These are phyloP conservation scores for Anolis apletophallus DNA, from an alignment of 2,797 vertebrate species.

Conservation along the genomic window DNA sequence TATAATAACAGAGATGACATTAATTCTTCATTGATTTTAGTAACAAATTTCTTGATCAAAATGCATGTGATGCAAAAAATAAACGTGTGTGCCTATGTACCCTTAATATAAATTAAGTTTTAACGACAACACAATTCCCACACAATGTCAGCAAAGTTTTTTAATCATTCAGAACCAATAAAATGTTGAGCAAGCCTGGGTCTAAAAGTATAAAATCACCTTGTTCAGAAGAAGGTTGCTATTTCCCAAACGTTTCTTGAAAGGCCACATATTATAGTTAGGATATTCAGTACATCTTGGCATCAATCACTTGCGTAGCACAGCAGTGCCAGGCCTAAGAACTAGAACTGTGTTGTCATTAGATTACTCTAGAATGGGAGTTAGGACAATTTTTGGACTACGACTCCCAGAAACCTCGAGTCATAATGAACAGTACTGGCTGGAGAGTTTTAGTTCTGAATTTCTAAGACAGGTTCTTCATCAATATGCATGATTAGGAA, in stretches of 20 bases:
- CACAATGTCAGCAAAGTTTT: constrained; percentile 15
- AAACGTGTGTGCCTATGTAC: neutral
- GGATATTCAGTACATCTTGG: neutral
- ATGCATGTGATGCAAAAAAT: constrained; percentile 32
- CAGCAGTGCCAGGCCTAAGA: too few species aligned
- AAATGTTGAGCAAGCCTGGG: neutral
- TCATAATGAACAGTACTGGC: too few species aligned
- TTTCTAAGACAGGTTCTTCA: too few species aligned
- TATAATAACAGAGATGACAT: constrained; percentile 21
- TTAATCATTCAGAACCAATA: constrained; percentile 21
- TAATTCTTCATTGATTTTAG: constrained; percentile 36
- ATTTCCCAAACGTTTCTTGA: neutral
- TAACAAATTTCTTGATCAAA: constrained; percentile 28
- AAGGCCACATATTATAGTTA: neutral
- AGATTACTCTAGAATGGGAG: neutral
- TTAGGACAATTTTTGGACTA: too few species aligned
- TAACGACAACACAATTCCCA: constrained; percentile 1
- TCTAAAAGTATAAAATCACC: neutral
- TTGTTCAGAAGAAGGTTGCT: neutral
- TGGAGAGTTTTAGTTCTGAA: too few species aligned
- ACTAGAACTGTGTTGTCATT: neutral
- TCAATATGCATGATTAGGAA: too few species aligned
- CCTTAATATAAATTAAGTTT: constrained; percentile 26
- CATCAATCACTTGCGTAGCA: neutral
- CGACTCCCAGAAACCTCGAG: too few species aligned